A percentile compares a stretch with the other conserved stretches of the same genome.
Conservation (phyloP, 2,888 invertebrate genomes). For the Danaus chrysippus region DNA sequence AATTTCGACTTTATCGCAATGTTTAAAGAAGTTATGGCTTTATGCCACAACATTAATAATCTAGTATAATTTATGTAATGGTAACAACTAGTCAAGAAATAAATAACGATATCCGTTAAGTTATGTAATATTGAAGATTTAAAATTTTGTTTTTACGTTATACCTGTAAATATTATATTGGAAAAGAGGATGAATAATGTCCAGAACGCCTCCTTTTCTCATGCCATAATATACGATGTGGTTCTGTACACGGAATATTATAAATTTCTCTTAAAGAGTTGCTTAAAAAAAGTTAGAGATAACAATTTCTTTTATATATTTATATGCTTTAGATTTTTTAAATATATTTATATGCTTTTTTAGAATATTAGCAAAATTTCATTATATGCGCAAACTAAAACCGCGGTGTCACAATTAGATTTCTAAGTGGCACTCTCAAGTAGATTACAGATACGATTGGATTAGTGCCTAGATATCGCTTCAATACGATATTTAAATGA, state of each 20-base stretch:
- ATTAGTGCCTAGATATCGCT: constrained; percentile 22
- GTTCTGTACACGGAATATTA: not conserved
- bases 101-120: not conserved
- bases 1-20: constrained; percentile 2
- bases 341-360: not conserved
- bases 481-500: constrained; percentile 10
- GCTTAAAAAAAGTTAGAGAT: too few species aligned
- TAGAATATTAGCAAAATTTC: constrained; percentile 19
- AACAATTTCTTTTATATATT: too few species aligned
- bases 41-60: not conserved
- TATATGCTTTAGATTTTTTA: too few species aligned
- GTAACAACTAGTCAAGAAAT: not conserved
- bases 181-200: not conserved
- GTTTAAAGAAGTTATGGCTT: constrained; percentile 8
- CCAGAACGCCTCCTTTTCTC: not conserved
- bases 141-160: not conserved
- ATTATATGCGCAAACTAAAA: constrained; percentile 22
- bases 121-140: too few species aligned
- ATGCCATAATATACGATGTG: not conserved
- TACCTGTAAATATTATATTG: not conserved
- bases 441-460: constrained; percentile 27
- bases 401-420: constrained; percentile 24
- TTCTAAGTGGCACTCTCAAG: constrained; percentile 24
- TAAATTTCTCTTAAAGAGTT: too few species aligned
- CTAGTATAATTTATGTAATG: constrained; percentile 1